Evolutionary conservation across 2,797 vertebrate species (phyloP), one percentile per base, ranked within the genome.

Genomic region (Enteromius paludinosus): DNA sequence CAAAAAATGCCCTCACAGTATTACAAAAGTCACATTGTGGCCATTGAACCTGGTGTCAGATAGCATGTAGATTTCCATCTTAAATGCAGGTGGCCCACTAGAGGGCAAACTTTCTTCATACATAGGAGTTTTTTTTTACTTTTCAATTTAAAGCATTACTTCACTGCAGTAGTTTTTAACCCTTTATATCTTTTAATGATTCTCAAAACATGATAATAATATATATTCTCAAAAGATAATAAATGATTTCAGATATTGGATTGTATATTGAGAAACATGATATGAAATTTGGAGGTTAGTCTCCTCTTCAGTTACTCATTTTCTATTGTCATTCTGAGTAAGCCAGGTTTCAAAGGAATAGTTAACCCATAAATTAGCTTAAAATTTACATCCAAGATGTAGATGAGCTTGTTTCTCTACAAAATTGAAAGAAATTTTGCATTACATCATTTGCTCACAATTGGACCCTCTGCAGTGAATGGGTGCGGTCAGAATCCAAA

Each of bases 91-190:
- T n/a, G 6, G 2, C 69, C 84, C 89, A 84, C 79, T 75, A 90
- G 87, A 81, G 86, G 86, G 87, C 84, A 88, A 47, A 68, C 59
- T 81, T 45, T 65, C 7, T 62, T 56, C 72, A 76, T 35, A 43
- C 47, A 74, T n/a, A 3, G 5, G 30, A 49, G 43, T 45, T 43
- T 43, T 54, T 41, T 30, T 56, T 3, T 2, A 28, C 56, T 62
- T 81, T 35, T 49, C 4, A 81, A 4, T 64, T 56, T 23, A 20
- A 35, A n/a, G 18, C 38, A 72, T 47, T 80, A 33, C 18, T 80
- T 71, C 8, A 62, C 18, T 62, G 79, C 69, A 52, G 79, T 79
- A n/a, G 6, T 43, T 81, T 66, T 61, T 17, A 61, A 17, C 30
- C 56, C 64, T 62, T 72, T 12, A 64, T 65, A 38, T 59, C 5